These are phyloP conservation scores for Xenentodon cancila DNA, from an alignment of 2,797 vertebrate species.

Conservation along the genomic window DNA sequence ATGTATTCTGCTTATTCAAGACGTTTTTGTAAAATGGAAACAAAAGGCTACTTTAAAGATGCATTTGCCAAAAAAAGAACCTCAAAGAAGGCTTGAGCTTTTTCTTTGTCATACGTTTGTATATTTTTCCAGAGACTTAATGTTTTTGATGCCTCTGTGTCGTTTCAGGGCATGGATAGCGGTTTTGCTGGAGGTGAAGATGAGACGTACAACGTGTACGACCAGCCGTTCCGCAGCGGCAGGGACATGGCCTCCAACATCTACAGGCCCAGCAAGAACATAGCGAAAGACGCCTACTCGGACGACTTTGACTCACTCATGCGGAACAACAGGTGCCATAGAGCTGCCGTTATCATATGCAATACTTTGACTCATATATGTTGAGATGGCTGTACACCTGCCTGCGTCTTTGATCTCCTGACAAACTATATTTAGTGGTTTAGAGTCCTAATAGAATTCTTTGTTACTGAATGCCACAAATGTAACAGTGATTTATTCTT, in stretches of 20 bases:
- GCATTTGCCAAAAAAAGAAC: no score
- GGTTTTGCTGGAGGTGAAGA: constrained; percentile 96
- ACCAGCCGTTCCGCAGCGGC: constrained; percentile 91
- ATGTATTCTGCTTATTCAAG: no score
- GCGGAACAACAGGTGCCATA: constrained; percentile 86
- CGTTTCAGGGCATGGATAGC: constrained; percentile 92
- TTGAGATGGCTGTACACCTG: no score
- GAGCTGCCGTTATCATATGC: no score
- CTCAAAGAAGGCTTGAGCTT: no score
- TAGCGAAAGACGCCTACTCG: constrained; percentile 91
- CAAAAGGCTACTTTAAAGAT: no score
- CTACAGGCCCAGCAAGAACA: constrained; percentile 94
- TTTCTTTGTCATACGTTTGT: no score
- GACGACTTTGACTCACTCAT: constrained; percentile 93
- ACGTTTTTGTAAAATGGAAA: no score
- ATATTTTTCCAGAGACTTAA: neutral
- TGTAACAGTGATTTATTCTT: neutral
- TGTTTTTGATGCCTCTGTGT: neutral
- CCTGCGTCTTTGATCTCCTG: no score
- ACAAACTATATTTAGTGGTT: no score
- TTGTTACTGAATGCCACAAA: neutral
- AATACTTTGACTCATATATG: no score
- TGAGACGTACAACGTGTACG: constrained; percentile 94
- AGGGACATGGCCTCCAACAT: constrained; percentile 96
- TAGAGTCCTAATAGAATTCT: no score